Evolutionary conservation across 2,888 invertebrate genomes (phyloP).

Genomic region (Ptilodon capucinus): DNA sequence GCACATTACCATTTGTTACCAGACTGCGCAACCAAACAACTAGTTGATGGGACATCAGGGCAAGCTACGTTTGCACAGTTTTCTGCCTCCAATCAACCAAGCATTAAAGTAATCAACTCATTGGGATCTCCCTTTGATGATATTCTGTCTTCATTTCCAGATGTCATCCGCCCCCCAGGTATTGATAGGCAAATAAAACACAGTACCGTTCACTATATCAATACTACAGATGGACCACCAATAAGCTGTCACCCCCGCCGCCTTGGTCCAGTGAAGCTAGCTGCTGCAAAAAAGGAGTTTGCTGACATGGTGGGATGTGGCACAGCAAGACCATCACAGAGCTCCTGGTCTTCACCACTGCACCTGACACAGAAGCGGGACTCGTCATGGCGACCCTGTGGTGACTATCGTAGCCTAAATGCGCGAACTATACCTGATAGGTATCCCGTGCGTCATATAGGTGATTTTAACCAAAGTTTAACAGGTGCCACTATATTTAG

Average conservation of each 20-base stretch:
- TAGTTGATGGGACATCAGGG: not conserved
- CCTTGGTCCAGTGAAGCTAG: slow-evolving; percentile 25
- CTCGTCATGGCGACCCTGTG: slow-evolving; percentile 36
- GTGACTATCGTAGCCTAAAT: slow-evolving; percentile 33
- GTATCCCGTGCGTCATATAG: slow-evolving; percentile 43
- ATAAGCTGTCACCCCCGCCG: slow-evolving; percentile 24
- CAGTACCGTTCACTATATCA: slow-evolving; percentile 15
- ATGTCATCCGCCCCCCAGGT: slow-evolving; percentile 4
- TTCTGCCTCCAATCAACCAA: no score
- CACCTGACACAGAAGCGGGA: slow-evolving; percentile 38
- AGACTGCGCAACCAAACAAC: not conserved
- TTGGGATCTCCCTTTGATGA: not conserved
- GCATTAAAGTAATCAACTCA: not conserved
- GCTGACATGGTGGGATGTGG: slow-evolving; percentile 23
- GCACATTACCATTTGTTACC: slow-evolving; percentile 2
- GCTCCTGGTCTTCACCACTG: slow-evolving; percentile 40
- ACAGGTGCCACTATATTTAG: slow-evolving; percentile 32
- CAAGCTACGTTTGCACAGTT: no score
- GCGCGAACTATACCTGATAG: slow-evolving; percentile 30
- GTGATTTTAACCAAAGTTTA: slow-evolving; percentile 37
- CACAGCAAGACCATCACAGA: slow-evolving; percentile 25
- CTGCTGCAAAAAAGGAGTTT: slow-evolving; percentile 25
- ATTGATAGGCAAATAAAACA: slow-evolving; percentile 7
- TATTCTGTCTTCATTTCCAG: not conserved
- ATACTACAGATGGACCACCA: slow-evolving; percentile 19